A percentile compares a stretch with the other conserved stretches of the same genome.
Evolutionary conservation across 2,888 invertebrate species (phyloP).

Genomic region (Andrena fulva): DNA sequence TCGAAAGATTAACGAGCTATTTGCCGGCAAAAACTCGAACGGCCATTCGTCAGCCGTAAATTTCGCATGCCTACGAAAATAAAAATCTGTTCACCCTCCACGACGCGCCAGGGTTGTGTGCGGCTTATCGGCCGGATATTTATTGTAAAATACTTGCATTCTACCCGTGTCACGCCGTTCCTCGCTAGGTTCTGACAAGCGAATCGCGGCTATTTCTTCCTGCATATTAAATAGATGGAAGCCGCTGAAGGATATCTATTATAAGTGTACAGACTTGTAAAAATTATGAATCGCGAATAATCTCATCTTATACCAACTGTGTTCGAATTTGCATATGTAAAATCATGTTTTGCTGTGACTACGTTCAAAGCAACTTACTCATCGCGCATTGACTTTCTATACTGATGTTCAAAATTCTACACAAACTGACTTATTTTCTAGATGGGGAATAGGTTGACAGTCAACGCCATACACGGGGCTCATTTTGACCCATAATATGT

Average conservation of each 20-base stretch:
- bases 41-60: constrained; percentile 81
- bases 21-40: constrained; percentile 78
- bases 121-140: constrained; percentile 81
- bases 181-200: constrained; percentile 55
- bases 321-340: too few relatives aligned
- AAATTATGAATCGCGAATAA: constrained; percentile 23
- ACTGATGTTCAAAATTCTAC: too few relatives aligned
- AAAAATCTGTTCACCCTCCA: constrained; percentile 71
- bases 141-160: constrained; percentile 81
- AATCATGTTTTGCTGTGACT: too few relatives aligned
- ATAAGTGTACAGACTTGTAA: constrained; percentile 9
- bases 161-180: constrained; percentile 48
- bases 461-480: too few relatives aligned
- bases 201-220: constrained; percentile 66
- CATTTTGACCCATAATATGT: too few relatives aligned
- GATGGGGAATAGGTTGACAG: too few relatives aligned
- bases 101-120: constrained; percentile 72
- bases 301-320: not conserved
- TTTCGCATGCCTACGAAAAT: constrained; percentile 77
- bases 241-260: constrained; percentile 45
- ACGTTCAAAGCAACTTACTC: too few relatives aligned
- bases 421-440: too few relatives aligned
- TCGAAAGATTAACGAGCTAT: constrained; percentile 82
- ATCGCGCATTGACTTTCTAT: too few relatives aligned
- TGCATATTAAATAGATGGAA: constrained; percentile 71